Evolutionary conservation across 1,140 invertebrate species (phyloP), one percentile per base, ranked within the genome.

Genomic region (Chlorops oryzae): DNA sequence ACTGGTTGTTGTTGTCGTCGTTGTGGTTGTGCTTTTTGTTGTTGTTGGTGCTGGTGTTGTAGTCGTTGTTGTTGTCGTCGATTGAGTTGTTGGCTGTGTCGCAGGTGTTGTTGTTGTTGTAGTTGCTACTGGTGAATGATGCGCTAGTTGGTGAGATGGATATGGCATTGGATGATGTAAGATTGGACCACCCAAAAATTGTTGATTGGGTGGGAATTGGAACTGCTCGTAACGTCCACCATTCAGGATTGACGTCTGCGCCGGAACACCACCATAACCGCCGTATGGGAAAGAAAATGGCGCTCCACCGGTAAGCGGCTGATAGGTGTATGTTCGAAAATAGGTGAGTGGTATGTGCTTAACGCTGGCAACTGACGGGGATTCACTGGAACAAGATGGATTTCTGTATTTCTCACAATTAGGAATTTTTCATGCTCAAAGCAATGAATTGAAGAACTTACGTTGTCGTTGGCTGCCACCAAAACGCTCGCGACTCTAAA

Each of bases 261-360:
- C 52, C 1, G 28, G 15, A 3, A 41, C n/a, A 17, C 2, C 43
- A 17, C 38, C 25, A 20, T 41, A 9, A 2, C 62, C 65, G 4
- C 62, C 65, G 45, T 23, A 54, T 4, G 64, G 64, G 40, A 62
- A 53, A 10, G 55, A 41, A 6, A 64, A 62, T 7, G 58, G 47
- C 28, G 56, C 57, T 15, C 56, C 59, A 0, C 52, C 39, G 37
- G 66, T 21, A 2, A 63, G 65, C 18, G 28, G 48, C 37, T 68
- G 65, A 28, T 70, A 70, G 5, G 66, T 70, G 47, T 70, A 70
- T 0, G 65, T 70, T 17, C 66, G 66, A 44, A 69, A 70, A 28
- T 70, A 70, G 34, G 66, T 69, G 15, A 70, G 52, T 2, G 66
- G 66, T 0, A 70, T 70, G 45, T 70, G 66, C 17, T 70, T 67